phyloP scores from a whole-genome alignment of 2,113 vertebrate species.

The Podarcis cretensis region DNA sequence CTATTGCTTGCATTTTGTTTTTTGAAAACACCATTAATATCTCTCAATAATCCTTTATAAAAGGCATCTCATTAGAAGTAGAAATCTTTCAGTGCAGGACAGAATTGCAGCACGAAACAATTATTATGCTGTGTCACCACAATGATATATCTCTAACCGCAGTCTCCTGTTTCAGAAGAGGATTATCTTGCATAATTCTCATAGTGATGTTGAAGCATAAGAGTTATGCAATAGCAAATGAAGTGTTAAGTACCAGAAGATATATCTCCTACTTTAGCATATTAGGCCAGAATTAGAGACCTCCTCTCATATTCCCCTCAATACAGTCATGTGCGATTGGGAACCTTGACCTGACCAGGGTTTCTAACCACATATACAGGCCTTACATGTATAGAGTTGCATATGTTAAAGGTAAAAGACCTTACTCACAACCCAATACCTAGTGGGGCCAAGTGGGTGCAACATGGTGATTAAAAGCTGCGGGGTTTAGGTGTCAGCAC shows the following conservation, averaged over 20 bases:
- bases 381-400: not conserved
- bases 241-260: not conserved
- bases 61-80: conserved; percentile 30
- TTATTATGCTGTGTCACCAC: conserved; percentile 18
- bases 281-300: conserved; percentile 7
- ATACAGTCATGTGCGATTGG: too few species aligned
- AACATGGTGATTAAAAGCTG: not conserved
- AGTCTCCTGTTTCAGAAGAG: conserved; percentile 33
- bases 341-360: not conserved
- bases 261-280: not conserved
- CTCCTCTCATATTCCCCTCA: not conserved
- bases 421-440: not conserved
- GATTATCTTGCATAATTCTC: conserved; percentile 13
- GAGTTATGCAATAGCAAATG: conserved; percentile 13
- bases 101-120: conserved; percentile 39
- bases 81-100: conserved; percentile 27
- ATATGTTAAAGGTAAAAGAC: not conserved
- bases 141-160: conserved; percentile 20
- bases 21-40: conserved; percentile 33
- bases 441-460: not conserved
- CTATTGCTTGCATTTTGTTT: conserved; percentile 29
- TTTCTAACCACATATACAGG: not conserved
- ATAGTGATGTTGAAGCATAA: not conserved
- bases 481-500: not conserved
- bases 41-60: conserved; percentile 28